These are phyloP conservation scores for Idaea biselata DNA, from an alignment of 2,888 invertebrate genomes.

Conservation along the genomic window DNA sequence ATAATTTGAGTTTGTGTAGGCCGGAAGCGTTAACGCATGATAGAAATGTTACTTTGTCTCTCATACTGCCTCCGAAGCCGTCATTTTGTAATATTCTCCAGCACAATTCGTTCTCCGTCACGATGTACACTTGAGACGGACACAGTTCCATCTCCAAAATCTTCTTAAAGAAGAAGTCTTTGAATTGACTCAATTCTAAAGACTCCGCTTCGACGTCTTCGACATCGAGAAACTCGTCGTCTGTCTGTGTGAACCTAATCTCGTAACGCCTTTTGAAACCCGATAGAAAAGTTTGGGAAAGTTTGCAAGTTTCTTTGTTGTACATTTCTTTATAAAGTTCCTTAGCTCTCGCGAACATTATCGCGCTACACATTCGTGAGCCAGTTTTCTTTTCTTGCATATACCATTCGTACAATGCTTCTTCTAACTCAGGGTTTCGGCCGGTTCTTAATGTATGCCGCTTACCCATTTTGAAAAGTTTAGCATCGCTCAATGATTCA, in stretches of 20 bases:
- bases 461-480: conserved; percentile 17
- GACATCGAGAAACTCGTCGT: conserved; percentile 5
- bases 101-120: conserved; percentile 27
- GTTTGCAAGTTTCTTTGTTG: conserved; percentile 10
- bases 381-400: conserved; percentile 25
- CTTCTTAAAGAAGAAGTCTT: conserved; percentile 8
- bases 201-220: background rate
- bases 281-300: conserved; percentile 20
- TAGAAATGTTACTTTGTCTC: conserved; percentile 25
- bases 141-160: conserved; percentile 10
- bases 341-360: conserved; percentile 25
- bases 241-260: conserved; percentile 11
- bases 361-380: conserved; percentile 11
- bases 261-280: conserved; percentile 21
- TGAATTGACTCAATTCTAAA: conserved; percentile 10
- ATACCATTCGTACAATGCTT: conserved; percentile 28
- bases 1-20: conserved; percentile 26
- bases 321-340: conserved; percentile 24
- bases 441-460: conserved; percentile 23
- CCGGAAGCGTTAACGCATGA: conserved; percentile 27
- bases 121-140: conserved; percentile 27
- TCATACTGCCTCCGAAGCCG: conserved; percentile 17
- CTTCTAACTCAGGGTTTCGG: conserved; percentile 24
- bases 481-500: conserved; percentile 15
- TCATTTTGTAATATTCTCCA: conserved; percentile 28